Base-by-base conservation (phyloP, 2,797 vertebrate genomes). In the Dallia pectoralis region DNA sequence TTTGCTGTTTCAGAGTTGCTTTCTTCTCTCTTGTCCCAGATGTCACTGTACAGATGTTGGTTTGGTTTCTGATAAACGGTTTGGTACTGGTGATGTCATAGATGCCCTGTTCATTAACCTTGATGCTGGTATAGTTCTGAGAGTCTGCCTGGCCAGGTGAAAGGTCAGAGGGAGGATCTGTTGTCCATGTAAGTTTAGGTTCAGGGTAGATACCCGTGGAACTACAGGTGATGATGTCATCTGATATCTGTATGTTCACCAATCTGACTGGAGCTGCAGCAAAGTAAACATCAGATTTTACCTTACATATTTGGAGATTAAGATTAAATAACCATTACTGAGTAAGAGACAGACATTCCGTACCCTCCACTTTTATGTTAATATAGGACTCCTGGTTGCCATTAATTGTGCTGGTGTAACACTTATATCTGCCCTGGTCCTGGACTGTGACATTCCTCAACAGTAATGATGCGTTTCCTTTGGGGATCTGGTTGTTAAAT, bases 381-480 rank as follows among this genome's bases (percentile, higher is more conserved):
- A 70, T 40, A 22, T 40, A 61, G 33, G n/a, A 59, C 7, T 61
- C 30, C n/a, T 44, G 6, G 19, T 56, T 70, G 6, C 32, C 53
- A 25, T 18, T 61, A 22, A 18, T 1, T 14, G 49, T 70, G 53
- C 32, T 70, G 30, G 69, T 59, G 69, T 59, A 59, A 33, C 69
- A 70, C 53, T 59, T 33, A 22, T 70, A 70, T 8, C 12, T 53
- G 19, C 69, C 69, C 69, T 59, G 51, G 15, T 70, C 69, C 53
- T 70, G 19, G 25, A 59, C 3, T 25, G 30, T 70, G 14, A 59
- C 19, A 4, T 25, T 14, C 2, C 7, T 70, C 30, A 70, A 32
- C 14, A 15, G 51, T 14, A 70, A 32, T 9, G 69, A 59, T 16
- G 51, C 69, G n/a, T 70, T 70, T 16, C 69, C 69, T 22, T 8